phyloP scores from a whole-genome alignment of 2,888 invertebrate genomes.

The Calameuta pallipes region DNA sequence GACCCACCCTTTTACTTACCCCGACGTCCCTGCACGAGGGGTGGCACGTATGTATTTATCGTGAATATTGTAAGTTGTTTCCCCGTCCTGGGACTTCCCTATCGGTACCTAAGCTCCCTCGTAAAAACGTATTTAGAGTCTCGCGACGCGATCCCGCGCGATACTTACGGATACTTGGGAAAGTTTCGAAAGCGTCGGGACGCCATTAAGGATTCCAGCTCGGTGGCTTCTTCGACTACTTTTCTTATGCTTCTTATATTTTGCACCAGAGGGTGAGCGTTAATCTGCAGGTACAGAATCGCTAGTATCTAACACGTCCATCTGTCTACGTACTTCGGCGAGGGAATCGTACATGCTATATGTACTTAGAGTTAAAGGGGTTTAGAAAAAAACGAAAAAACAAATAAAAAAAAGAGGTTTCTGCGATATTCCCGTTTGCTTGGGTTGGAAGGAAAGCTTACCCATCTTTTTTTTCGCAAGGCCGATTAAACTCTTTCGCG shows the following conservation, averaged over 20 bases:
- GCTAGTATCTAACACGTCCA: not conserved
- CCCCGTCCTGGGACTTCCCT: constrained; percentile 47
- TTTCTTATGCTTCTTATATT: not conserved
- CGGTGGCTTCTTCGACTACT: not conserved
- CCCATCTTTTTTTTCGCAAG: constrained; percentile 39
- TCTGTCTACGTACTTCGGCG: too few species aligned
- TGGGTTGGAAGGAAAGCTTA: constrained; percentile 33
- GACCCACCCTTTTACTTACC: constrained; percentile 27
- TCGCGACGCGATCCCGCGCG: constrained; percentile 2
- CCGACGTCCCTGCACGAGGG: constrained; percentile 30
- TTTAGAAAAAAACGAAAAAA: not conserved
- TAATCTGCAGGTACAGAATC: not conserved
- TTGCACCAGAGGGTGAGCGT: not conserved
- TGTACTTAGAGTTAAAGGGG: not conserved
- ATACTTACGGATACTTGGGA: not conserved
- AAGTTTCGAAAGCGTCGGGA: not conserved
- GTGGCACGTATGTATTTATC: constrained; percentile 49
- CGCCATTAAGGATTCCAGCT: not conserved
- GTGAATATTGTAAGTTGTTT: constrained; percentile 50
- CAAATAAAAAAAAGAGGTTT: not conserved
- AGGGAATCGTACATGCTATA: not conserved
- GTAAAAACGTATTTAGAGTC: constrained; percentile 4
- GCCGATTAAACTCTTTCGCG: constrained; percentile 42
- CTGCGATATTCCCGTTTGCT: not conserved
- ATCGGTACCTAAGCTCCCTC: constrained; percentile 35